Evolutionary conservation across 2,113 vertebrate species (phyloP).

Genomic region (Promerops cafer): DNA sequence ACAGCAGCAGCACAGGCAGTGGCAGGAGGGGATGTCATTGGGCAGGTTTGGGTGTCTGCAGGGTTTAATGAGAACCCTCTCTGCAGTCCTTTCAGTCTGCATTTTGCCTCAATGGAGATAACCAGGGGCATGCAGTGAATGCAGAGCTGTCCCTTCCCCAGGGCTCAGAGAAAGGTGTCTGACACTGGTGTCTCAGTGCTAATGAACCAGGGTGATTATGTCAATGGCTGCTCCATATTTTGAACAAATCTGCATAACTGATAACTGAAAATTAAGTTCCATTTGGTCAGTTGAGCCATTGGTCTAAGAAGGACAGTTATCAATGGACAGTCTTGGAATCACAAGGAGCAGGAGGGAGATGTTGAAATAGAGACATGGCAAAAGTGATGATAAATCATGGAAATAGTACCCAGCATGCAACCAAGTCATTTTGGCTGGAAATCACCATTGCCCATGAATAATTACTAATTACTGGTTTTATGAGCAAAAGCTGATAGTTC

Average conservation of each 20-base stretch:
- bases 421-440: neutral
- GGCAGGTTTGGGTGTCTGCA: neutral
- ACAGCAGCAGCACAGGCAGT: neutral
- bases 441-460: neutral
- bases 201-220: neutral
- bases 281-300: neutral
- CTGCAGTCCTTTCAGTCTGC: neutral
- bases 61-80: neutral
- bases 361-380: neutral
- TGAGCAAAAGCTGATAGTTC: neutral
- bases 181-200: neutral
- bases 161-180: fast-evolving
- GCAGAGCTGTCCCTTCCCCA: neutral
- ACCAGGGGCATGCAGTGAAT: neutral
- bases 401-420: neutral
- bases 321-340: neutral
- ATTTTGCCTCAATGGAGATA: neutral
- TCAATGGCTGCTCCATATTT: neutral
- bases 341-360: neutral
- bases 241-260: neutral
- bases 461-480: neutral
- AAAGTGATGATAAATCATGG: neutral
- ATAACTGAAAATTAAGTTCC: neutral
- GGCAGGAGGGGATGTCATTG: neutral
- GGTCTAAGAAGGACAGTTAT: neutral